phyloP scores from a whole-genome alignment of 2,113 vertebrate species.

The Tringa solitaria region DNA sequence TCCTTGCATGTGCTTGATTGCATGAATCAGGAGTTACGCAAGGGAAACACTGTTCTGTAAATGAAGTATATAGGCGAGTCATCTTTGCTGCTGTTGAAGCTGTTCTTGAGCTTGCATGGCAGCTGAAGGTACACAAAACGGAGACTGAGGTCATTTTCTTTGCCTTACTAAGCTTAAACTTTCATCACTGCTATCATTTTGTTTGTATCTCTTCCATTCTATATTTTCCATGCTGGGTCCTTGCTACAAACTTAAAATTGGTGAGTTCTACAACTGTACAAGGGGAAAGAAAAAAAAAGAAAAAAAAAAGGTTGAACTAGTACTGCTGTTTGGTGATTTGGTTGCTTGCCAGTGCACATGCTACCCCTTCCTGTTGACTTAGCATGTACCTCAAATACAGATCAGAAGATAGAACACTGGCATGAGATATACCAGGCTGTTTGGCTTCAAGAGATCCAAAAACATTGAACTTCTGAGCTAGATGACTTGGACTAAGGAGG shows the following conservation, averaged over 20 bases:
- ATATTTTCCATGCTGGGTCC: conserved; percentile 87
- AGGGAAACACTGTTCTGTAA: conserved; percentile 4
- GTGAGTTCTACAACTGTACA: conserved; percentile 86
- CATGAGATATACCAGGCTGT: neutral
- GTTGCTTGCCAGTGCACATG: conserved; percentile 72
- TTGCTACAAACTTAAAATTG: conserved; percentile 93
- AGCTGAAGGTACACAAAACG: conserved; percentile 36
- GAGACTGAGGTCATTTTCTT: conserved; percentile 58
- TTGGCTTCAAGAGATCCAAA: conserved; percentile 1
- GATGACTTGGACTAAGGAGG: neutral
- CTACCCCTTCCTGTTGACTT: conserved; percentile 8
- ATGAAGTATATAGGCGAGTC: neutral
- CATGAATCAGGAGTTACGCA: conserved; percentile 17
- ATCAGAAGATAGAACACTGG: conserved; percentile 48
- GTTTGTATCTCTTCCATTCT: conserved; percentile 82
- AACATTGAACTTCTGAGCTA: neutral
- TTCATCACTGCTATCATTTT: conserved; percentile 80
- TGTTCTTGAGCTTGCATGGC: conserved; percentile 71
- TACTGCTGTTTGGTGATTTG: conserved; percentile 66
- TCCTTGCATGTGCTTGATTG: conserved; percentile 67
- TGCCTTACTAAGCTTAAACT: conserved; percentile 77
- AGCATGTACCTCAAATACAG: conserved; percentile 49
- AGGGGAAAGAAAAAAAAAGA: conserved; percentile 12
- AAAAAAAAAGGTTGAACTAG: conserved; percentile 54
- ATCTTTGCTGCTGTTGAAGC: conserved; percentile 66